Base-by-base conservation (phyloP, 2,888 invertebrate species). In the Drosophila subquinaria region DNA sequence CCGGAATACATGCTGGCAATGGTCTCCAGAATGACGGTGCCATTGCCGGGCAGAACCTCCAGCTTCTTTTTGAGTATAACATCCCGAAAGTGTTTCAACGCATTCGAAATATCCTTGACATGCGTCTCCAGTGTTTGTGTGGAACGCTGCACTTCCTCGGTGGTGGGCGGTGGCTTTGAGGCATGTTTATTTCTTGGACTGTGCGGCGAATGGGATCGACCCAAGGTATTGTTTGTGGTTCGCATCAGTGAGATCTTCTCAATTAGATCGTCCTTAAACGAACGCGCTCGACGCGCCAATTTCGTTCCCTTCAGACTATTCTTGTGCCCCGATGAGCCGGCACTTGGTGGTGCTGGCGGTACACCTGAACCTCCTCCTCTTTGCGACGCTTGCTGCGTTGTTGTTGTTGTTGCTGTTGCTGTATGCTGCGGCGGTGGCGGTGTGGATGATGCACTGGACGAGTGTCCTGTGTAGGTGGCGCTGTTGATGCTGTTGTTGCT, bases 41-140 rank as follows among this genome's bases (percentile, higher is more conserved):
- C 98, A 93, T 98, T 97, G 75, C 97, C 98, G 3, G 98, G 97
- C 85, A 98, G 94, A 95, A 98, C 97, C 94, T 98, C 97, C 90
- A 97, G 94, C 93, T 97, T 98, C 93, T 97, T 96, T 93, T 97
- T 98, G 71, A 96, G 95, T 81, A 98, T 97, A 73, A 98, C 98
- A 94, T 98, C 98, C 88, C 97, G 95, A 93, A 98, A 97, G 94
- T 98, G 98, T 91, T 96, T 96, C 80, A 98, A 94, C 50, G 96
- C 96, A 90, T 96, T 94, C 90, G 95, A 95, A 66, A 96, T 95
- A 93, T 95, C 95, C 93, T 95, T 95, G 91, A 96, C 96, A 93
- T 96, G 96, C 89, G 95, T 94, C 93, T 96, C 96, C 84, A 96
- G 94, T 90, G 96, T 96, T 92, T 95, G 95, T 82, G 95, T 94